A percentile compares a stretch with the other conserved stretches of the same genome.
Conservation (phyloP, 1,140 invertebrate genomes). For the Nebria ingens region DNA sequence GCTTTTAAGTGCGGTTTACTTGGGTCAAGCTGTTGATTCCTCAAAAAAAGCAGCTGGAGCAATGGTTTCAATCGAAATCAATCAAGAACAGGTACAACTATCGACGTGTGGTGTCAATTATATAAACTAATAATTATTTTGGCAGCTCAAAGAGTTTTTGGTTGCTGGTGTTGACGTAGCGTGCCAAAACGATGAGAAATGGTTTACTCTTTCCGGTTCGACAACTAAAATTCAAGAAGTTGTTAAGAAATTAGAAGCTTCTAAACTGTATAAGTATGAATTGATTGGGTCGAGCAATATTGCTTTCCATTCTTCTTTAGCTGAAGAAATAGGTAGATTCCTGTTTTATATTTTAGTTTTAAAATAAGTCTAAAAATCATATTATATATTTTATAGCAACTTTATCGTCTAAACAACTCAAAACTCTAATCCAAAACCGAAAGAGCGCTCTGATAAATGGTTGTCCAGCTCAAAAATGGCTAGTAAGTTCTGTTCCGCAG, state of each 20-base stretch:
- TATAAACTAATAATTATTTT: not conserved
- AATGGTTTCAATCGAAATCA: conserved; percentile 18
- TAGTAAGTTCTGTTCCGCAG: conserved; percentile 40
- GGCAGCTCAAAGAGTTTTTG: not conserved
- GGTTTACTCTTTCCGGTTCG: conserved; percentile 43
- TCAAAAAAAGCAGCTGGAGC: conserved; percentile 24
- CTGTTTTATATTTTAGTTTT: conserved; percentile 1
- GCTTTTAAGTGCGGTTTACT: conserved; percentile 56
- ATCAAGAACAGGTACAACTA: not conserved
- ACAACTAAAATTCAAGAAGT: conserved; percentile 28
- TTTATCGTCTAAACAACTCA: conserved; percentile 33
- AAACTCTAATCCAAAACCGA: conserved; percentile 46
- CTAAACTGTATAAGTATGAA: too few relatives aligned
- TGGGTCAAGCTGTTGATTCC: conserved; percentile 45
- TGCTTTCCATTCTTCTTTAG: conserved; percentile 42
- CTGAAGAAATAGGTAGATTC: not conserved
- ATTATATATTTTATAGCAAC: conserved; percentile 15
- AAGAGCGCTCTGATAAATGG: conserved; percentile 51
- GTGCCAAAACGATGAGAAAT: not conserved
- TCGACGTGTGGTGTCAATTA: not conserved
- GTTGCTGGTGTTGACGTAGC: not conserved
- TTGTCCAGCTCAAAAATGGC: conserved; percentile 28
- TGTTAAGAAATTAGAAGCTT: conserved; percentile 33
- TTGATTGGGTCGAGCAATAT: conserved; percentile 49
- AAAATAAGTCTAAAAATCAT: conserved; percentile 43